Base-by-base conservation (phyloP, 2,888 invertebrate species). In the Agrotis clavis region DNA sequence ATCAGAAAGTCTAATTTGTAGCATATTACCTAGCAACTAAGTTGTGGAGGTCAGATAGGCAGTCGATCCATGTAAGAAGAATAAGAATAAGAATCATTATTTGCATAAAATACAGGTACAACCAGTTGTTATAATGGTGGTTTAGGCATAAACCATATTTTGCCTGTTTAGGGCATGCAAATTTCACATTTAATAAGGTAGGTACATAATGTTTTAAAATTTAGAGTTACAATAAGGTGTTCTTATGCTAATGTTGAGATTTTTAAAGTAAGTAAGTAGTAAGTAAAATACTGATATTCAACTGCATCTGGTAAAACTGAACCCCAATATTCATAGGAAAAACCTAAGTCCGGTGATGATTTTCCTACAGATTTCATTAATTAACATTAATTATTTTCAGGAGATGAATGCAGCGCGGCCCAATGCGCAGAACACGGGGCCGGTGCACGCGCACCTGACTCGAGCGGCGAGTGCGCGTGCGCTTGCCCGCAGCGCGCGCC, bases 401-500 rank as follows among this genome's bases (percentile, higher is more conserved):
- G 91, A 75, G 94, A 94, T 53, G 90, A 90, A 47, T 95, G 95
- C 83, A 96, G 95, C 35, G 89, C 94, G 53, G 86, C 90, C 57
- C 90, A 91, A 87, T 96, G 96, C 87, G 87, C 96, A 82, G 92
- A 96, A 86, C 93, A 96, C 92, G 92, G 95, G 86, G 92, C 94
- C 77, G 86, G 94, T 88, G 92, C 86, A 57, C 86, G 84, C 83
- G 84, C 77, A 74, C 87, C 80, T 78, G 87, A 89, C 79, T 83
- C 85, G 48, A 75, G 78, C 47, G 89, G 89, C 50, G 88, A 94
- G 56, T 98, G 98, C 94, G 97, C 97, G 48, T 99, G 98, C 94
- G 97, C 97, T 70, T 99, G 98, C 90, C 97, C 98, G 80, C 96
- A 97, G 66, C 97, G 97, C 83, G 96, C 98, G 78, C 98, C 98